Conservation (phyloP, 2,113 vertebrate genomes). For the Rhinoptilus africanus region DNA sequence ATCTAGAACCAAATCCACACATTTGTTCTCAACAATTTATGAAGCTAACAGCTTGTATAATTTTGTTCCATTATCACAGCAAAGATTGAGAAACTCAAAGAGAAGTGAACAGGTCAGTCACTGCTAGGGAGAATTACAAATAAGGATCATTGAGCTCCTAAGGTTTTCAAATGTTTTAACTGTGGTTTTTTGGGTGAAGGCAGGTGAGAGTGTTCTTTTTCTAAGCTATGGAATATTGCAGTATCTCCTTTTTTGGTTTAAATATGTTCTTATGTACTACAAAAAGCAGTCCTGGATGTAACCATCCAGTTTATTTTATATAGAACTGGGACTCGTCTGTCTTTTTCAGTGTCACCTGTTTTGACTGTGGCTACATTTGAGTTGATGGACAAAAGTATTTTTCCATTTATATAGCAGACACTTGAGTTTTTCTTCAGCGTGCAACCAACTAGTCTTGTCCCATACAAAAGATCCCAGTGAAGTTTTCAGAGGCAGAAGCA, state of each 20-base stretch:
- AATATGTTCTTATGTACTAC: not conserved
- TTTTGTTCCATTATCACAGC: not conserved
- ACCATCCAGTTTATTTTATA: not conserved
- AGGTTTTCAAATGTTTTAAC: not conserved
- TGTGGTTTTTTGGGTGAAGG: not conserved
- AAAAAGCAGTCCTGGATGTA: not conserved
- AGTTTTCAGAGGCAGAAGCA: not conserved
- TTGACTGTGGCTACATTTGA: not conserved
- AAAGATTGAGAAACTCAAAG: not conserved
- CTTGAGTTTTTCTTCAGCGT: not conserved
- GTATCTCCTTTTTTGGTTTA: not conserved
- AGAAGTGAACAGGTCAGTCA: not conserved
- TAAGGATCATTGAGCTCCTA: not conserved
- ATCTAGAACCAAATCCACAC: not conserved
- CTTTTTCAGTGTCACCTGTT: not conserved
- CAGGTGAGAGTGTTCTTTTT: not conserved
- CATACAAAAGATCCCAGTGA: not conserved
- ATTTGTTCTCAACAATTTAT: not conserved
- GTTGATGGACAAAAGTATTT: not conserved
- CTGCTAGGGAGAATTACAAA: not conserved
- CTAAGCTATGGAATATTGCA: not conserved
- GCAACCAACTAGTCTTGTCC: not conserved
- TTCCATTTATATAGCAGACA: not conserved
- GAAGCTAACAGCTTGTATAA: not conserved
- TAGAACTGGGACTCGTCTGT: not conserved